phyloP scores from a whole-genome alignment of 2,888 invertebrate genomes.

The Hartigia nigra region DNA sequence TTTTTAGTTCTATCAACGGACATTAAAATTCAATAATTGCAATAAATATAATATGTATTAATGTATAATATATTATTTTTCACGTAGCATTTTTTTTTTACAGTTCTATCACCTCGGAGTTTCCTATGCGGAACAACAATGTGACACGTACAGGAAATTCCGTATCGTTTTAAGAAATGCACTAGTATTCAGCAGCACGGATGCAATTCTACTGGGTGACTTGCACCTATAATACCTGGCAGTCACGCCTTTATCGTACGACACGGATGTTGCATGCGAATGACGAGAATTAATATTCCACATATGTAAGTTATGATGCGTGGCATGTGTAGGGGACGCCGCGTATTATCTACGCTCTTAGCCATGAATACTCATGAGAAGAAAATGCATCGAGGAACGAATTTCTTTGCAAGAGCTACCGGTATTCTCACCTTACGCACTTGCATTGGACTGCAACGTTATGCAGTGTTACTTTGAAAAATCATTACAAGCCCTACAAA shows the following conservation, averaged over 20 bases:
- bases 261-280: conserved; percentile 45
- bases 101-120: background rate
- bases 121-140: background rate
- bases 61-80: background rate
- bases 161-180: background rate
- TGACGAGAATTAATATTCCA: conserved; percentile 54
- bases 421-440: background rate
- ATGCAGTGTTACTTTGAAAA: background rate
- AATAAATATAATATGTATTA: background rate
- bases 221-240: conserved; percentile 39
- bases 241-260: conserved; percentile 24
- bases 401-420: background rate
- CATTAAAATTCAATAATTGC: background rate
- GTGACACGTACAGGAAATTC: background rate
- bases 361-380: conserved; percentile 41
- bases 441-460: background rate
- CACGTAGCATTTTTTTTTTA: background rate
- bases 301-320: conserved; percentile 48
- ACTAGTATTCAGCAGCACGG: conserved; percentile 1
- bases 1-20: background rate
- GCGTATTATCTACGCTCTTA: conserved; percentile 42
- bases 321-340: conserved; percentile 15
- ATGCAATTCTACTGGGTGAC: conserved; percentile 29
- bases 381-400: background rate
- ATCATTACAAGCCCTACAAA: background rate